Conservation (phyloP, 1,140 invertebrate genomes). For the Aphaenogaster floridana region DNA sequence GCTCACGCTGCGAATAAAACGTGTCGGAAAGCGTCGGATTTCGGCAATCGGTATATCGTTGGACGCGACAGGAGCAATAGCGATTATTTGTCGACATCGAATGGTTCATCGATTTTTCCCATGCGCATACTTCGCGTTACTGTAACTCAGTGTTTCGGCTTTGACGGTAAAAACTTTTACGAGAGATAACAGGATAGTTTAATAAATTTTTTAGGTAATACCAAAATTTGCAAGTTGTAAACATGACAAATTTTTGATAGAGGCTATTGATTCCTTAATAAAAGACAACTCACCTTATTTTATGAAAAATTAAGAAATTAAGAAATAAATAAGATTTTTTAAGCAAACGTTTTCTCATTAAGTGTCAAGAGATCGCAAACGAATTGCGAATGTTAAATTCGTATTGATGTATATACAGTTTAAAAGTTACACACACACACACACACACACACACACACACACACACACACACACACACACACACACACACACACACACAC, state of each 20-base stretch:
- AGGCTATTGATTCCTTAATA: neutral
- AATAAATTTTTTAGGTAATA: neutral
- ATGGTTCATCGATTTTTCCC: neutral
- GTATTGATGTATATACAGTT: neutral
- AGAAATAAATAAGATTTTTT: neutral
- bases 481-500: no score
- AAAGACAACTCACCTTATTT: neutral
- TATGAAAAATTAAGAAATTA: neutral
- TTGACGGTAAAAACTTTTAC: neutral
- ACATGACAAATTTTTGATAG: neutral
- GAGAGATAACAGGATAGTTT: neutral
- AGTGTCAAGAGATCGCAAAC: neutral
- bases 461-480: no score
- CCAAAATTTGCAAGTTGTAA: neutral
- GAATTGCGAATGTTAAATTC: slow-evolving; percentile 3
- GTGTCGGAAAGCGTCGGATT: slow-evolving; percentile 66
- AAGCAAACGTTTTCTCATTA: neutral
- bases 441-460: no score
- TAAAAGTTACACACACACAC: neutral
- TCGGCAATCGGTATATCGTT: slow-evolving; percentile 33
- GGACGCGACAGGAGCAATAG: slow-evolving; percentile 26
- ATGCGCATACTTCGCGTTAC: no score
- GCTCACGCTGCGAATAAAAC: slow-evolving; percentile 75
- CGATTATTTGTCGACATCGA: neutral
- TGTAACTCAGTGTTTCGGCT: neutral